A percentile compares a stretch with the other conserved stretches of the same genome.
phyloP scores from a whole-genome alignment of 2,113 vertebrate species.

The Gallinago paraguaiae region DNA sequence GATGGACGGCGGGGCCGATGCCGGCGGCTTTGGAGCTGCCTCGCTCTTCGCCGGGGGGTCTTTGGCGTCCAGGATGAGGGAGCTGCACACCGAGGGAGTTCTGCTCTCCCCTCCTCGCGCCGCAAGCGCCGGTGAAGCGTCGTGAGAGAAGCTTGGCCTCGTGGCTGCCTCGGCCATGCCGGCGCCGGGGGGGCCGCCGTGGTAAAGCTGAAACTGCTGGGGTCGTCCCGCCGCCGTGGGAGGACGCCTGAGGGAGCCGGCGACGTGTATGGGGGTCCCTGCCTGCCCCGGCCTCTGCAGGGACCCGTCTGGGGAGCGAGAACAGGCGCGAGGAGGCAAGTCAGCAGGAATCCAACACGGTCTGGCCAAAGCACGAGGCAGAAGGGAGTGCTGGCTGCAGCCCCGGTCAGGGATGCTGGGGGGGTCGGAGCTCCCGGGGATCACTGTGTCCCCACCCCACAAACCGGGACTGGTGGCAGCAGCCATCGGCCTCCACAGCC shows the following conservation, averaged over 20 bases:
- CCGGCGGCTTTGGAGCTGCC: conserved; percentile 61
- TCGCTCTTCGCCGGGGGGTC: conserved; percentile 74
- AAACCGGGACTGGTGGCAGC: accelerated
- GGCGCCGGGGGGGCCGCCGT: neutral
- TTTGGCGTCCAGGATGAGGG: conserved; percentile 77
- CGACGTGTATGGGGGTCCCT: conserved; percentile 64
- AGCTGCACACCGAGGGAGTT: conserved; percentile 71
- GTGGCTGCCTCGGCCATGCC: conserved; percentile 68
- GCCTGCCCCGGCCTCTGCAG: conserved; percentile 70
- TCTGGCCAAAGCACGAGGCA: neutral
- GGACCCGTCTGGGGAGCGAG: conserved; percentile 70
- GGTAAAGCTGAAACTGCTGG: conserved; percentile 75
- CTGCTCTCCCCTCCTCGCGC: conserved; percentile 52
- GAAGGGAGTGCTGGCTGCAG: accelerated
- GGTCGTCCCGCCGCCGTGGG: conserved; percentile 25
- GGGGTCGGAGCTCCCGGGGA: accelerated
- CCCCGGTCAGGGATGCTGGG: neutral
- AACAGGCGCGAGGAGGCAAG: neutral
- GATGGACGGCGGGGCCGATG: conserved; percentile 85
- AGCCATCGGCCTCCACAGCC: accelerated
- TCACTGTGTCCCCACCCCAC: accelerated
- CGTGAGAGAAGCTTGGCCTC: conserved; percentile 64
- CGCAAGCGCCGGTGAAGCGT: conserved; percentile 5
- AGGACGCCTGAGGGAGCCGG: conserved; percentile 68
- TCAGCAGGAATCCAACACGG: accelerated